These are phyloP conservation scores for Odontocolon sp. DNA, from an alignment of 2,888 invertebrate genomes.

Conservation along the genomic window DNA sequence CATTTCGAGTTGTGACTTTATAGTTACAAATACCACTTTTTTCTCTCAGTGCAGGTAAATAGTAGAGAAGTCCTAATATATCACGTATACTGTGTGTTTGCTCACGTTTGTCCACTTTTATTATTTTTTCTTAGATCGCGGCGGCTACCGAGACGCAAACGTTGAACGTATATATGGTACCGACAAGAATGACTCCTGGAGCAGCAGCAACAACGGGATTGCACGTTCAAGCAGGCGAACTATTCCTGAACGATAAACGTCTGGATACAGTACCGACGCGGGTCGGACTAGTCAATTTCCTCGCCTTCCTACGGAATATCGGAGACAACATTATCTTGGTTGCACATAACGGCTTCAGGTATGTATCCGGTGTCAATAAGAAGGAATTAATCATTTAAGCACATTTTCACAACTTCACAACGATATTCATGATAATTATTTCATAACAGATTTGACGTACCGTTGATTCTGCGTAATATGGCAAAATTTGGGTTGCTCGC, in stretches of 20 bases:
- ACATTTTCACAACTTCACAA: constrained; percentile 5
- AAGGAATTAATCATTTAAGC: constrained; percentile 2
- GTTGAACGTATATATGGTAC: constrained; percentile 47
- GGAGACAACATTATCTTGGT: constrained; percentile 33
- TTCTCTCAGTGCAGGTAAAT: no score
- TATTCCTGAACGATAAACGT: constrained; percentile 31
- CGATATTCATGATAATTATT: neutral
- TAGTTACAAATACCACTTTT: no score
- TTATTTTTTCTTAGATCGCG: constrained; percentile 39
- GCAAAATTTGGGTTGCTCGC: constrained; percentile 11
- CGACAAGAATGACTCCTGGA: constrained; percentile 28
- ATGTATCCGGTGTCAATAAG: neutral
- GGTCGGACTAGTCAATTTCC: constrained; percentile 21
- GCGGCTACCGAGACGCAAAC: constrained; percentile 12
- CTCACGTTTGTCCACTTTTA: neutral
- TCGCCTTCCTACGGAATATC: constrained; percentile 13
- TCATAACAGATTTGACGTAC: constrained; percentile 40
- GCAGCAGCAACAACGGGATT: constrained; percentile 34
- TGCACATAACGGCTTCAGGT: constrained; percentile 51
- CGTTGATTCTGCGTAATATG: constrained; percentile 15
- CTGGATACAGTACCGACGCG: constrained; percentile 34
- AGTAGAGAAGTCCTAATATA: neutral
- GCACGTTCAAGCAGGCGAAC: constrained; percentile 16
- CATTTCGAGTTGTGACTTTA: no score
- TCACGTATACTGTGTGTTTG: neutral